A percentile compares a stretch with the other conserved stretches of the same genome.
phyloP scores from a whole-genome alignment of 2,888 invertebrate species.

The Orgyia antiqua region DNA sequence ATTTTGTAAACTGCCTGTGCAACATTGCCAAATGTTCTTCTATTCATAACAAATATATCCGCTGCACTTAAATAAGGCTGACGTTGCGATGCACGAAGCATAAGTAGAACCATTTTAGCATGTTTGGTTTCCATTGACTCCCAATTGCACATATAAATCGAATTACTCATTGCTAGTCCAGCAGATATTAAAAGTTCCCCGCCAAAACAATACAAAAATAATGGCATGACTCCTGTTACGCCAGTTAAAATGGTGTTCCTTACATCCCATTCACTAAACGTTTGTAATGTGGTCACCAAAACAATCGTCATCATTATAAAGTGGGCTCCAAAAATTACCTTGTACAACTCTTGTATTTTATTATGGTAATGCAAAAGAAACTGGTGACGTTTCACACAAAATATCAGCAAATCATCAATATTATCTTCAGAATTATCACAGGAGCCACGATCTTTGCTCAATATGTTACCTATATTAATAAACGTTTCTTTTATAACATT shows the following conservation, averaged over 20 bases:
- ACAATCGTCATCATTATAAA: constrained; percentile 49
- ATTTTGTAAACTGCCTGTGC: constrained; percentile 51
- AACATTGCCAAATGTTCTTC: constrained; percentile 47
- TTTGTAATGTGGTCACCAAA: constrained; percentile 48
- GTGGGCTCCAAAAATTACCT: constrained; percentile 43
- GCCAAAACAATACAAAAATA: constrained; percentile 53
- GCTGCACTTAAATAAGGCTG: constrained; percentile 44
- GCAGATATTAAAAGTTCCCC: constrained; percentile 47
- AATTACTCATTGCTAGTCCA: constrained; percentile 32
- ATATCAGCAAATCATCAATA: constrained; percentile 33
- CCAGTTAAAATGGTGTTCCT: constrained; percentile 46
- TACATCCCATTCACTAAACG: constrained; percentile 44
- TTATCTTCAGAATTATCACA: constrained; percentile 1
- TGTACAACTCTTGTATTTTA: constrained; percentile 38
- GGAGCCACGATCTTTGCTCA: constrained; percentile 10
- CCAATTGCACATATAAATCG: constrained; percentile 46
- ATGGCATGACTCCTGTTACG: constrained; percentile 41
- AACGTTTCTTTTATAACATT: constrained; percentile 43
- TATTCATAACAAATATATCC: constrained; percentile 45
- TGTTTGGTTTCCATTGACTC: constrained; percentile 42
- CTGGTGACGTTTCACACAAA: constrained; percentile 49
- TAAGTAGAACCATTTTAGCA: constrained; percentile 33
- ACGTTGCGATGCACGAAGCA: constrained; percentile 39
- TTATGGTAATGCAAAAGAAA: constrained; percentile 39
- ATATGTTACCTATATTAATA: constrained; percentile 26